These are phyloP conservation scores for Idaea straminata DNA, from an alignment of 2,888 invertebrate genomes.

Conservation along the genomic window DNA sequence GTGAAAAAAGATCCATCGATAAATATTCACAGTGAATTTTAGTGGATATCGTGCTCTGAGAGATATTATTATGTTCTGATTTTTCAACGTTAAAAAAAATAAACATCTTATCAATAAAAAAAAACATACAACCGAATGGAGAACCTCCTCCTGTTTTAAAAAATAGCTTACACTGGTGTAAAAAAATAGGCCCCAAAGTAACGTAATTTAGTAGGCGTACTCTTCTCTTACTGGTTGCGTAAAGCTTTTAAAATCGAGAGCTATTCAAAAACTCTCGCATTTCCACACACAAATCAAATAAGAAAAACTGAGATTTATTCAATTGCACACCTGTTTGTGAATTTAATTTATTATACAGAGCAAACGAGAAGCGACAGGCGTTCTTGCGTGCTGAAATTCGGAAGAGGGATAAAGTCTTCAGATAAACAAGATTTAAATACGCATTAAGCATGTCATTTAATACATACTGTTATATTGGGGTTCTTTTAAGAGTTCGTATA, in stretches of 20 bases:
- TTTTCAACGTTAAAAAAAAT: no score
- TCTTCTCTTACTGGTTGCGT: no score
- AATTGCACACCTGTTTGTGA: slow-evolving; percentile 44
- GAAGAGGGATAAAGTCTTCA: slow-evolving; percentile 21
- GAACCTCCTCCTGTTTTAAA: no score
- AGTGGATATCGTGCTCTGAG: no score
- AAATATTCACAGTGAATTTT: no score
- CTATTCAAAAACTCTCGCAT: slow-evolving; percentile 5
- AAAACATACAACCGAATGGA: no score
- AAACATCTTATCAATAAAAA: no score
- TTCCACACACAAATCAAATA: slow-evolving; percentile 27
- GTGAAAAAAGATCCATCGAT: no score
- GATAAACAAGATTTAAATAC: slow-evolving; percentile 17
- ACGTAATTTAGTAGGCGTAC: no score
- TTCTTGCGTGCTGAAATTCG: slow-evolving; percentile 28
- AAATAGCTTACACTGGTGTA: no score
- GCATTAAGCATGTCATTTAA: background rate
- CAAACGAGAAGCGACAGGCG: slow-evolving; percentile 50
- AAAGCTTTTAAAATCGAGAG: background rate
- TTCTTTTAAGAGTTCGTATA: background rate
- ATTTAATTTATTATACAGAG: slow-evolving; percentile 57
- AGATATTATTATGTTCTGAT: no score
- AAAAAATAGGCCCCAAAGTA: no score
- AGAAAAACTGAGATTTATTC: slow-evolving; percentile 30
- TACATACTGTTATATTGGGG: background rate